Evolutionary conservation across 2,888 invertebrate species (phyloP), one percentile per base, ranked within the genome.

Genomic region (Troides helena): DNA sequence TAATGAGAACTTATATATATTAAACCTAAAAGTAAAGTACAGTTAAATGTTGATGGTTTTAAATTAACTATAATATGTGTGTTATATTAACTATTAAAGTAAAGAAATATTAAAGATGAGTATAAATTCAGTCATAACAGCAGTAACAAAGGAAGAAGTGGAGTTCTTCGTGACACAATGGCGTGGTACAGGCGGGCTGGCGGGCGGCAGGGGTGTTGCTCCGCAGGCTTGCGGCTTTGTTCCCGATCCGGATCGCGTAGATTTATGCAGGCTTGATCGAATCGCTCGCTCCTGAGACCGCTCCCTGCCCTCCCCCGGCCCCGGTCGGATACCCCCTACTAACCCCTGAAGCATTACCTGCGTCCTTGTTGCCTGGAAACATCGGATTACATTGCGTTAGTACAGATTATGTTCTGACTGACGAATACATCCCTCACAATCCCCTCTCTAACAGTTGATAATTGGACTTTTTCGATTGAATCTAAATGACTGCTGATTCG

Each of bases 211-310:
- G 73, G 76, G 79, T 77, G 77, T 79, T 79, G 81, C 82, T 80
- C 82, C 82, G 85, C 84, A 70, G 78, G 83, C 83, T 76, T 84
- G 88, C 85, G 90, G 89, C 90, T 90, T 91, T 90, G 90, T 91
- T 88, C 87, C 84, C 85, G 87, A 85, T 85, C 81, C 81, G 82
- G 83, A 90, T 89, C 89, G 87, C 86, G 89, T 91, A 89, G 89
- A 91, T 91, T 90, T 89, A 89, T 90, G 87, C 89, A 89, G 84
- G 90, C 88, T 84, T 89, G 88, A 90, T 90, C 88, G 87, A 89
- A 87, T 87, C 87, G 81, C 81, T 73, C 77, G 39, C 30, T 30
- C 30, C 30, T 30, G 30, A 30, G 30, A 46, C 46, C 46, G 10
- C 46, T 46, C 46, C 46, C 46, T 10, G 3, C 50, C 1, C 50